These are phyloP conservation scores for Chlorops oryzae DNA, from an alignment of 1,140 invertebrate species.

Conservation along the genomic window DNA sequence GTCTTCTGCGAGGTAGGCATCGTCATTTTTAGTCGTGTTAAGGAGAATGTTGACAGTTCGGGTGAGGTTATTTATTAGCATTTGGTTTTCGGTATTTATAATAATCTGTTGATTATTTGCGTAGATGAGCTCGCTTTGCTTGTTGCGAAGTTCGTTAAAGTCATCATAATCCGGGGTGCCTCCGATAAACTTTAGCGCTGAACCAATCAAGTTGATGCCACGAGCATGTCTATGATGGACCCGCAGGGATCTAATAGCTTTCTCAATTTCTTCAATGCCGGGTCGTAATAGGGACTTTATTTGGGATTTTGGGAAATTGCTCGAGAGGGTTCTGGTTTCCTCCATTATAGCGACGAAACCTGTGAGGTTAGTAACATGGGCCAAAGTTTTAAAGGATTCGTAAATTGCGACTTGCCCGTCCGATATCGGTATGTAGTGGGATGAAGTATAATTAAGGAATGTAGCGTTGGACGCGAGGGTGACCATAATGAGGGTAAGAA, in stretches of 20 bases:
- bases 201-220: conserved; percentile 8
- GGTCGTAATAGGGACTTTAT: not conserved
- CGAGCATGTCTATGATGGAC: conserved; percentile 5
- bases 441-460: conserved; percentile 15
- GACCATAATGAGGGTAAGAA: not conserved
- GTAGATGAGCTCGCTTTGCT: conserved; percentile 2
- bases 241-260: conserved; percentile 3
- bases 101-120: conserved; percentile 2
- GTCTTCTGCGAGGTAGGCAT: too few relatives aligned
- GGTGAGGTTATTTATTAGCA: conserved; percentile 2
- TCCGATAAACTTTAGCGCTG: conserved; percentile 7
- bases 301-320: conserved; percentile 5
- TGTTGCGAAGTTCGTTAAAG: conserved; percentile 2
- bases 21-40: too few relatives aligned
- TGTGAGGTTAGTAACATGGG: conserved; percentile 2
- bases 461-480: not conserved
- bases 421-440: conserved; percentile 11
- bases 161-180: conserved; percentile 8
- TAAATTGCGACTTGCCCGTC: conserved; percentile 1
- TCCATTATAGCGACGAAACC: not conserved
- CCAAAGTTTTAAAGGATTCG: not conserved
- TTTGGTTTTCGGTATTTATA: conserved; percentile 4
- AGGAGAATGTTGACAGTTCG: not conserved
- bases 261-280: not conserved
- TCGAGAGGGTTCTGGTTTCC: not conserved